These are phyloP conservation scores for Heliconius eleuchia DNA, from an alignment of 1,140 invertebrate species.

Conservation along the genomic window DNA sequence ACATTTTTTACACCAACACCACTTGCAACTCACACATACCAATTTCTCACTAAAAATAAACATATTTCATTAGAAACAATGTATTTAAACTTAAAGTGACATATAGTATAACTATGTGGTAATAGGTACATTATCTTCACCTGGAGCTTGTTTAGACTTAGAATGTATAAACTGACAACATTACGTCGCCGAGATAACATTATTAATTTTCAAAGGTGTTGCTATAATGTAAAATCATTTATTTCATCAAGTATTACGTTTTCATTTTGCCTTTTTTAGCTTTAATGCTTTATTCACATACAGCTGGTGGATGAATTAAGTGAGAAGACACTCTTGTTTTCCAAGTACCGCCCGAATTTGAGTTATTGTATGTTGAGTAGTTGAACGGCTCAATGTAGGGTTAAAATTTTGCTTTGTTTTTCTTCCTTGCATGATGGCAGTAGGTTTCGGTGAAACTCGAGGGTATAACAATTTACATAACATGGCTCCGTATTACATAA, in stretches of 20 bases:
- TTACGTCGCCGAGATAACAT: constrained; percentile 1
- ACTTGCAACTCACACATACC: no score
- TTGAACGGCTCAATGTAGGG: no score
- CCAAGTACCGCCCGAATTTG: no score
- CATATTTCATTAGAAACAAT: neutral
- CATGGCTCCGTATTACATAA: no score
- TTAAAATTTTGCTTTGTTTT: no score
- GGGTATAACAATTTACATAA: no score
- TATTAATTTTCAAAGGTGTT: neutral
- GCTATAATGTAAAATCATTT: neutral
- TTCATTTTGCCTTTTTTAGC: neutral
- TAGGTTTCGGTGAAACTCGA: no score
- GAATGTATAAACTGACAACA: neutral
- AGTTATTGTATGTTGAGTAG: no score
- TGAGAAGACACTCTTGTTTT: no score
- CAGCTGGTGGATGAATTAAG: neutral
- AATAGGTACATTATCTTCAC: constrained; percentile 8
- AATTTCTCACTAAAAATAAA: neutral
- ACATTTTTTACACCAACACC: no score
- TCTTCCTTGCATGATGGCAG: no score
- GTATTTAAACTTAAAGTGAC: constrained; percentile 2
- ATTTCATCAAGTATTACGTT: neutral
- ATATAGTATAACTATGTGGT: constrained; percentile 2
- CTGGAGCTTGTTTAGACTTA: constrained; percentile 2
- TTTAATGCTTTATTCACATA: neutral